Base-by-base conservation (phyloP, 2,113 vertebrate genomes). In the Acrocephalus kingi region DNA sequence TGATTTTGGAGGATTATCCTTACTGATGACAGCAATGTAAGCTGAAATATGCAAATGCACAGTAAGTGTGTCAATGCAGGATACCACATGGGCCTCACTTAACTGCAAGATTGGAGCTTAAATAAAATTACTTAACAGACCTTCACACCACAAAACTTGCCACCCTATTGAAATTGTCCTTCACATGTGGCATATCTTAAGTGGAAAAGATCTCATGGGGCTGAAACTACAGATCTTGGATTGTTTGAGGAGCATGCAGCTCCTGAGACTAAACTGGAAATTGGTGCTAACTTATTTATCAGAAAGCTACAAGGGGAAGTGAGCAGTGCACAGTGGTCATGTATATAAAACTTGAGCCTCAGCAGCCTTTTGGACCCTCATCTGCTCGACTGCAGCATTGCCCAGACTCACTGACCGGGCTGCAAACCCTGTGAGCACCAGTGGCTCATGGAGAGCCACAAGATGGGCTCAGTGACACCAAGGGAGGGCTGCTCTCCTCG, bases 171-270 rank as follows among this genome's bases (percentile, higher is more conserved):
- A 51, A 77, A 4, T 1, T 20, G 21, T 7, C 48, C 31, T 51
- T 17, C 25, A 13, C 1, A 2, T 3, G 8, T 15, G 9, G 15
- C 1, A 0, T 2, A 41, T 14, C 1, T 0, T 3, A 35, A 35
- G 63, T 5, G 17, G 12, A 18, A 64, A 3, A 13, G 23, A 64
- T 8, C 41, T 37, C 10, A 8, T 4, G 11, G 31, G 43, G 27
- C 64, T 89, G 45, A 59, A 79, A 43, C 45, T 9, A 46, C 7
- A 18, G 30, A 49, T 18, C 19, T 12, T 31, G 27, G 24, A 76
- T 23, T 48, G 84, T 18, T 59, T 64, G 8, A 76, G 49, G 58
- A 89, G 19, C 33, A 24, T 8, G 4, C 9, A 16, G 76, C 11
- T 73, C 46, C 81, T 17, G 19, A 37, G 56, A 61, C n/a, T 49